A percentile compares a stretch with the other conserved stretches of the same genome.
Conservation (phyloP, 2,888 invertebrate genomes). For the Eupithecia subumbrata region DNA sequence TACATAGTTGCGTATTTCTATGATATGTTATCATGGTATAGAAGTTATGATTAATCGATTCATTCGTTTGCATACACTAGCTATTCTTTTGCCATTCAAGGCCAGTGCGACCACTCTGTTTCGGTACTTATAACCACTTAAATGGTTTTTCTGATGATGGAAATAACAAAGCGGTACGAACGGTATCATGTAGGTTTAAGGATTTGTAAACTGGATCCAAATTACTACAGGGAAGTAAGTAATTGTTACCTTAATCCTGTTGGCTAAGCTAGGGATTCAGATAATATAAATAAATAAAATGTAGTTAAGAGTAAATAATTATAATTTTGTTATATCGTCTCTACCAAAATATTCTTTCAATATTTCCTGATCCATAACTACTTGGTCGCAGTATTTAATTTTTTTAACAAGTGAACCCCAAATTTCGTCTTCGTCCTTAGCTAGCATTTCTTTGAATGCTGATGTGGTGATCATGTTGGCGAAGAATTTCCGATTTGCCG, state of each 20-base stretch:
- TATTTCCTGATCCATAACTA: conserved; percentile 57
- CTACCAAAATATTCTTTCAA: conserved; percentile 64
- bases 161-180: neutral
- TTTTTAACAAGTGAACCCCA: conserved; percentile 57
- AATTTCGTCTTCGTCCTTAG: conserved; percentile 57
- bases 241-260: neutral
- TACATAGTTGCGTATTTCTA: neutral
- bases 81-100: neutral
- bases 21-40: neutral
- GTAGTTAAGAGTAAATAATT: conserved; percentile 18
- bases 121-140: neutral
- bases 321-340: conserved; percentile 62
- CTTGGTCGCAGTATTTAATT: conserved; percentile 64
- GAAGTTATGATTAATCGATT: neutral
- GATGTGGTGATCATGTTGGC: conserved; percentile 66
- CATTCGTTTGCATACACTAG: conserved; percentile 4
- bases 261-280: neutral
- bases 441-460: conserved; percentile 64
- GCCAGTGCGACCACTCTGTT: neutral
- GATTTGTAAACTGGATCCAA: neutral
- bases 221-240: neutral
- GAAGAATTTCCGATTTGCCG: conserved; percentile 71
- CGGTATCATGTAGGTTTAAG: neutral
- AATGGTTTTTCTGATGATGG: neutral
- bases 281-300: too few species aligned